Base-by-base conservation (phyloP, 2,888 invertebrate species). In the Eueremaeus valkanovi region DNA sequence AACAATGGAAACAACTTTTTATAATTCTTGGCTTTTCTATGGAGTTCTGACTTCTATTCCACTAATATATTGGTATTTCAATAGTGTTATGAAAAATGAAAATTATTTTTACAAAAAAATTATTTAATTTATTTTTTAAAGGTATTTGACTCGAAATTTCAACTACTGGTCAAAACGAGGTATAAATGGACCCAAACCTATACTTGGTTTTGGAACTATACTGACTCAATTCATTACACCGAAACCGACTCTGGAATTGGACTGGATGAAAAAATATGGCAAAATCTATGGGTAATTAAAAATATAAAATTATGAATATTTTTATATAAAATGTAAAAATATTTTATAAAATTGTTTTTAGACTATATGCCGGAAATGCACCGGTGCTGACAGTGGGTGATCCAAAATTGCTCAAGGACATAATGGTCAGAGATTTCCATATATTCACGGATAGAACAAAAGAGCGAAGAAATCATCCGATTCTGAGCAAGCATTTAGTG, bases 361-460 rank as follows among this genome's bases (percentile, higher is more conserved):
- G 31, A 61, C 3, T 1, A 29, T 61, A 16, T 18, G 8, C 3
- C 29, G 31, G 29, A 29, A 11, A 31, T 31, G 6, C 3, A 31
- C 72, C 72, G 1, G 70, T n/a, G 0, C 29, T 51, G 11, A 33
- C 24, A 3, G 40, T 66, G 3, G 42, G 31, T 27, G 63, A 66
- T 13, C 68, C 70, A 2, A 72, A 45, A 9, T 21, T 70, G 24
- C 31, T 75, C 31, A 66, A 72, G 55, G 24, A 49, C 0, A 73
- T 73, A 13, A 9, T 24, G 8, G 36, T 73, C 1, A 49, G 33
- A 33, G 73, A 73, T 21, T 73, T 73, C 33, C 61, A 73, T 27
- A 3, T 31, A 2, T 73, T 73, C 11, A 3, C 2, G 1, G 16
- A 33, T 21, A 6, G 63, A 6, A 16, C 2, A 3, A 33, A 33